These are phyloP conservation scores for Drosophila cognata DNA, from an alignment of 2,888 invertebrate genomes.

Conservation along the genomic window DNA sequence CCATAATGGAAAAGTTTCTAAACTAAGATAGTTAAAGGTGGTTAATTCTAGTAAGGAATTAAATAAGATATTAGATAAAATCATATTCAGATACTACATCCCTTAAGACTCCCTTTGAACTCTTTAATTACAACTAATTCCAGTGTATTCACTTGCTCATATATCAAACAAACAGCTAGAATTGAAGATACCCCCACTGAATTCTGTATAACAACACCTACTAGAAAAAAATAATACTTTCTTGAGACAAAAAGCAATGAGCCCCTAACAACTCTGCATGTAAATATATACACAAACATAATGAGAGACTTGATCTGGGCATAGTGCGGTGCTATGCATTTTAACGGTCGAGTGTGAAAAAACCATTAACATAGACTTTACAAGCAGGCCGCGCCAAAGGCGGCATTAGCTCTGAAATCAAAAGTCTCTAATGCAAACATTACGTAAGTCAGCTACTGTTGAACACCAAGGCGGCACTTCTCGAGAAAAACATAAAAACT, in stretches of 20 bases:
- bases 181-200: slow-evolving; percentile 32
- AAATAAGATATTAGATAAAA: not conserved
- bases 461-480: slow-evolving; percentile 48
- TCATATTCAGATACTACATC: not conserved
- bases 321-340: slow-evolving; percentile 50
- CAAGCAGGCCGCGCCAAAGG: slow-evolving; percentile 27
- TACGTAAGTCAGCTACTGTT: slow-evolving; percentile 74
- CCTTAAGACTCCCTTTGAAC: not conserved
- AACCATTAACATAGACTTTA: slow-evolving; percentile 53
- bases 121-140: not conserved
- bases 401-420: slow-evolving; percentile 53
- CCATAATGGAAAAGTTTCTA: not conserved
- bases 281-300: slow-evolving; percentile 31
- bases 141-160: slow-evolving; percentile 26
- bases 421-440: slow-evolving; percentile 69
- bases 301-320: slow-evolving; percentile 27
- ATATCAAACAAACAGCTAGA: slow-evolving; percentile 36
- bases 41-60: not conserved
- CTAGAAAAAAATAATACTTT: slow-evolving; percentile 17
- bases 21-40: not conserved
- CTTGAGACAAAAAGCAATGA: slow-evolving; percentile 41
- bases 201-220: slow-evolving; percentile 59
- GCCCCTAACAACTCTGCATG: slow-evolving; percentile 44
- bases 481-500: slow-evolving; percentile 70
- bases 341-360: slow-evolving; percentile 78